phyloP scores from a whole-genome alignment of 2,797 vertebrate species.

The Carduelis carduelis region DNA sequence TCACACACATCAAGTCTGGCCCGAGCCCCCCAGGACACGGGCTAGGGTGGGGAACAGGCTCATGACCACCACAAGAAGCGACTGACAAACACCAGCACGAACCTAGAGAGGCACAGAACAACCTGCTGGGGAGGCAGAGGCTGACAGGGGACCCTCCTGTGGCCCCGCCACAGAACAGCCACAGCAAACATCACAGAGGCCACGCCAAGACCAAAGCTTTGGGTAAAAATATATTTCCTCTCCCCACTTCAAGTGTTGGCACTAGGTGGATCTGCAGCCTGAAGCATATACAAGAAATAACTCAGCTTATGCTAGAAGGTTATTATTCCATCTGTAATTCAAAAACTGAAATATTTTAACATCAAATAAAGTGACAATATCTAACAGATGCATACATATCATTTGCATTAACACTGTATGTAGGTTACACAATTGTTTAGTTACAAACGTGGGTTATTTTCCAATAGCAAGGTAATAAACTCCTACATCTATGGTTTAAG shows the following conservation, averaged over 20 bases:
- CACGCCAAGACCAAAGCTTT: constrained; percentile 12
- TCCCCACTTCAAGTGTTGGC: constrained; percentile 58
- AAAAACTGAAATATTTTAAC: constrained; percentile 56
- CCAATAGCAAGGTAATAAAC: constrained; percentile 71
- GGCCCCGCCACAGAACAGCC: neutral
- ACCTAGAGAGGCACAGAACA: neutral
- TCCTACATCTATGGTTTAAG: constrained; percentile 78
- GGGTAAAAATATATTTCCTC: constrained; percentile 77
- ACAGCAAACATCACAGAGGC: constrained; percentile 17
- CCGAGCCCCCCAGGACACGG: accelerated
- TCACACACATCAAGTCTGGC: neutral
- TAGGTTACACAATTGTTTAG: constrained; percentile 68
- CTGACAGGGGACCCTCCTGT: neutral
- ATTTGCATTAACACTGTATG: constrained; percentile 72
- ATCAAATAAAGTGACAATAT: constrained; percentile 67
- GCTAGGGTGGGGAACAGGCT: neutral
- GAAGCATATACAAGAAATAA: constrained; percentile 31
- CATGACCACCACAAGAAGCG: accelerated
- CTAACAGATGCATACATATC: constrained; percentile 69
- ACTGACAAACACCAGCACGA: neutral
- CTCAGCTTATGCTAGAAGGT: constrained; percentile 18
- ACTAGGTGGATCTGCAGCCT: constrained; percentile 43
- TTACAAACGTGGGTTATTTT: constrained; percentile 72
- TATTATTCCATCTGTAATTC: constrained; percentile 62
- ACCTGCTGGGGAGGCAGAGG: neutral